These are phyloP conservation scores for Vireo griseus DNA, from an alignment of 2,797 vertebrate genomes.

Conservation along the genomic window DNA sequence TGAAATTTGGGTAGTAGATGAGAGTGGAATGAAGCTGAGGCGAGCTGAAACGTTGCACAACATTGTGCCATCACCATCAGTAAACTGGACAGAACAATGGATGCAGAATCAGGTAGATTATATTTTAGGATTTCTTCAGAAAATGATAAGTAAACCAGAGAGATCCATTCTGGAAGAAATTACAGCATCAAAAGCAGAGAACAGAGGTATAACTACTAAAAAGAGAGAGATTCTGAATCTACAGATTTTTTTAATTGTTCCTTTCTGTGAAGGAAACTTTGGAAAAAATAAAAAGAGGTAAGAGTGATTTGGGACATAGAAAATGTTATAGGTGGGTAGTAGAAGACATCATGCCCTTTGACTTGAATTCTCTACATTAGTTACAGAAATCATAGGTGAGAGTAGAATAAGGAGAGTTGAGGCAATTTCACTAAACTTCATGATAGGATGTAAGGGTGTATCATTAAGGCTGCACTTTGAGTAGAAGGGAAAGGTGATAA, in stretches of 20 bases:
- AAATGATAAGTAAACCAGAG: neutral
- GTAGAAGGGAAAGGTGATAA: neutral
- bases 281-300: neutral
- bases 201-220: neutral
- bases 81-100: neutral
- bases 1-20: neutral
- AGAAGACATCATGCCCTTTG: neutral
- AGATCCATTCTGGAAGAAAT: neutral
- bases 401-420: neutral
- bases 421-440: neutral
- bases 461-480: neutral
- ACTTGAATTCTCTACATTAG: neutral
- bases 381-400: neutral
- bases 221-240: neutral
- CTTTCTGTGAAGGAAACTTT: neutral
- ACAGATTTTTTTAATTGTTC: neutral
- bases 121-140: neutral
- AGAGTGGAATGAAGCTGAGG: neutral
- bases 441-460: neutral
- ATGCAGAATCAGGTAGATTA: neutral
- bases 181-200: neutral
- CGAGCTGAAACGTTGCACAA: neutral
- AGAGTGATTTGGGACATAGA: neutral
- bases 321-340: neutral
- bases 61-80: neutral